Percentiles rank a stretch among this genome's conserved stretches.
Conservation (phyloP, 2,113 vertebrate species). For the Apaloderma vittatum region DNA sequence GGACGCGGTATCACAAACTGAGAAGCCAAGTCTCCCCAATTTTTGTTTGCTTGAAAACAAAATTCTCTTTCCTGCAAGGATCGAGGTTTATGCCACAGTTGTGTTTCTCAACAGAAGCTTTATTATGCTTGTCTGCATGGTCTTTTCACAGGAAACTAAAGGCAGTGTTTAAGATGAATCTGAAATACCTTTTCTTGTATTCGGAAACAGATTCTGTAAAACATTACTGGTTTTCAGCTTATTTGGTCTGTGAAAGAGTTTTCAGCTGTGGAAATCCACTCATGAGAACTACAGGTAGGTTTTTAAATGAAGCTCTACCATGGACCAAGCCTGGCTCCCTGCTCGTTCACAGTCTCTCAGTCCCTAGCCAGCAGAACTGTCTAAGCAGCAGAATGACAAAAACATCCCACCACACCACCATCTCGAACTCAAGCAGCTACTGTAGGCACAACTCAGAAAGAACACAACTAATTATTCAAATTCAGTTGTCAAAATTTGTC, state of each 20-base stretch:
- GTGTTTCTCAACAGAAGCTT: background rate
- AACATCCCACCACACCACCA: background rate
- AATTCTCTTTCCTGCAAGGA: background rate
- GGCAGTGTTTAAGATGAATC: background rate
- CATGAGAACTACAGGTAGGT: background rate
- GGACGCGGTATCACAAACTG: background rate
- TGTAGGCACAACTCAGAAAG: background rate
- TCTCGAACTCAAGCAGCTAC: background rate
- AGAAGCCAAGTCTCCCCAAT: background rate
- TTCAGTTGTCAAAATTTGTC: background rate
- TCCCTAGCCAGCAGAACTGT: background rate
- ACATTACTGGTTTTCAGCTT: background rate
- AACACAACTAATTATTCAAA: background rate
- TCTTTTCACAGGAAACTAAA: background rate
- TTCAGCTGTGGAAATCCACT: background rate
- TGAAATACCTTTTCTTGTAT: background rate
- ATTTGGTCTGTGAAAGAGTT: background rate
- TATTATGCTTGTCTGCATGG: background rate
- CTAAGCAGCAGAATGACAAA: background rate
- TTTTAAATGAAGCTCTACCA: background rate
- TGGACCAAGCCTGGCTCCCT: background rate
- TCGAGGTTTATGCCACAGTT: background rate
- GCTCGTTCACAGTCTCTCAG: background rate
- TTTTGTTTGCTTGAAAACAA: background rate
- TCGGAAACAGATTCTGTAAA: background rate